Base-by-base conservation (phyloP, 2,113 vertebrate genomes). In the Grammomys surdaster region DNA sequence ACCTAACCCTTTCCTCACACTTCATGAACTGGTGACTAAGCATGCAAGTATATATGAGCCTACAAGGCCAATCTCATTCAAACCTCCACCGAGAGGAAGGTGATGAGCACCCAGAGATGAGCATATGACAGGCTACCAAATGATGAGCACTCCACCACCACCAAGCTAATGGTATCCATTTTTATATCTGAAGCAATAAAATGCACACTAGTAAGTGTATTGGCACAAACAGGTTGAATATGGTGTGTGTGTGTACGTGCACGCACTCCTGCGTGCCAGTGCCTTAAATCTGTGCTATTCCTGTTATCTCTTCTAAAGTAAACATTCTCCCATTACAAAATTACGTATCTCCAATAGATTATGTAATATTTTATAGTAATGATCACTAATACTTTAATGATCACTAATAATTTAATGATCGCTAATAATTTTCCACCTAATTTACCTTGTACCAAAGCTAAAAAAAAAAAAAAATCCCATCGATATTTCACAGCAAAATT, bases 361-460 rank as follows among this genome's bases (percentile, higher is more conserved):
- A 63, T 43, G 51, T 54, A 24, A 72, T 51, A 56, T 73, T 91
- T 95, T 93, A 89, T 75, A 28, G 5, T 89, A 78, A 58, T 70
- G 3, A 87, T 95, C 9, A 73, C 5, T 46, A 78, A 36, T 63
- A 51, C 10, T 20, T 56, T 92, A 75, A 65, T 65, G 5, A 89
- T 95, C 5, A 73, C 5, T 46, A 78, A 36, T 63, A 51, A 51
- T 20, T 56, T 92, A 75, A 65, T 65, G 5, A 89, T 95, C 5
- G 69, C 5, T 46, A 78, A 36, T 63, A 70, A 87, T 20, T 58
- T 88, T 72, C 4, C 13, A 31, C 58, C 78, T 92, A 80, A 67
- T 81, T 96, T 92, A 91, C 86, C 5, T 95, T 95, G 11, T 92
- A 91, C 1, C n/a, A 70, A 80, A 96, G 33, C 48, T 75, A 1